Base-by-base conservation (phyloP, 2,888 invertebrate species). In the Clistopyga incitator region DNA sequence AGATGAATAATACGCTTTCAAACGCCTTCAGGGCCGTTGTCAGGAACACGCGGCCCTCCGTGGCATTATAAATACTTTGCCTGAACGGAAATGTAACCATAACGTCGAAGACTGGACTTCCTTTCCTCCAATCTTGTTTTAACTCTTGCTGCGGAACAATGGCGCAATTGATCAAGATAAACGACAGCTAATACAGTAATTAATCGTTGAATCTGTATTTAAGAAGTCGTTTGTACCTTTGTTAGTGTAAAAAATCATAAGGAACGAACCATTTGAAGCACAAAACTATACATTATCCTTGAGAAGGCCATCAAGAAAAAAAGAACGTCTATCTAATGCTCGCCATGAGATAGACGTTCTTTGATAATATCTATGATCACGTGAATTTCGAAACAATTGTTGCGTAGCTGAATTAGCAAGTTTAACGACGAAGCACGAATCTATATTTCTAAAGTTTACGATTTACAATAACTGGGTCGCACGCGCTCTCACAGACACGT, bases 201-300 rank as follows among this genome's bases (percentile, higher is more conserved):
- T 45, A 6, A 59, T 56, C 59, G 25, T 70, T 75, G 34, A 29
- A 23, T 52, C 42, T 76, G 42, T 42, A n/a, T 64, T 64, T 50
- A 74, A 56, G 68, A 56, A 76, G 38, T 65, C 76, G 68, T 80
- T 77, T 72, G 68, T 80, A 83, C 68, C 80, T 80, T 80, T 61
- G 47, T 68, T 77, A 80, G 79, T 54, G 18, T 72, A 50, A 75
- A 47, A n/a, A 68, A 56, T 47, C 77, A 64, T 18, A 61, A 74
- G 54, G 18, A 64, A 59, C 23, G 74, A 82, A 59, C 6, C 45
- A 72, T 54, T 72, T 34, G 45, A 68, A 59, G 71, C 82, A 71
- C 79, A 76, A 82, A 82, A 47, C 15, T 74, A 64, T 47, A 64
- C 38, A 38, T 38, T 47, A 50, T 61, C n/a, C 42, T 47, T 61